These are phyloP conservation scores for Coracopsis vasa DNA, from an alignment of 2,113 vertebrate species.

Conservation along the genomic window DNA sequence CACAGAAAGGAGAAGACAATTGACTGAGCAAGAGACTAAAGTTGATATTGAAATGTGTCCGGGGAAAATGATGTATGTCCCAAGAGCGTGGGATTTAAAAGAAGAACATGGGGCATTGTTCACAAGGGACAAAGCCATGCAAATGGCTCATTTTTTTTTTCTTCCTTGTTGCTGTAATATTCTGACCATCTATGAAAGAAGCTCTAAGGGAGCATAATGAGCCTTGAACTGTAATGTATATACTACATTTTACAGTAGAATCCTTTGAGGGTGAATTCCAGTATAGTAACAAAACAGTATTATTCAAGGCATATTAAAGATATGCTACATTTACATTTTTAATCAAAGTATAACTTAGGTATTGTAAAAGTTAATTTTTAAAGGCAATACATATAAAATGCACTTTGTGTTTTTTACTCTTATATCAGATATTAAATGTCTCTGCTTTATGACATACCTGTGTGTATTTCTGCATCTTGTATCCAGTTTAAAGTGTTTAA, in stretches of 20 bases:
- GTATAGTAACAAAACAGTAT: background rate
- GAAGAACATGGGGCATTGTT: background rate
- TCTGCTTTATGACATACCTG: background rate
- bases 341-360: background rate
- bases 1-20: background rate
- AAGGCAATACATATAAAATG: background rate
- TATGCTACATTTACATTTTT: background rate
- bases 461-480: background rate
- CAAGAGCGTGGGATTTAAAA: background rate
- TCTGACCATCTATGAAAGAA: background rate
- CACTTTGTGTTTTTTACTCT: background rate
- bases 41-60: background rate
- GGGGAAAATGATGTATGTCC: background rate
- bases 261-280: background rate
- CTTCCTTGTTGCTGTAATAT: background rate
- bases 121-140: background rate
- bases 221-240: background rate
- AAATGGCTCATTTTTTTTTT: background rate
- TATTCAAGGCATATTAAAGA: background rate
- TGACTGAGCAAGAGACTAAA: background rate
- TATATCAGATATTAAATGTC: background rate
- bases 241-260: background rate
- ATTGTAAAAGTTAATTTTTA: background rate
- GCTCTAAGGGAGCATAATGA: background rate
- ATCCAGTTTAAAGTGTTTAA: background rate